Evolutionary conservation across 2,113 vertebrate genomes (phyloP), one percentile per base, ranked within the genome.

Genomic region (Solenodon paradoxus): DNA sequence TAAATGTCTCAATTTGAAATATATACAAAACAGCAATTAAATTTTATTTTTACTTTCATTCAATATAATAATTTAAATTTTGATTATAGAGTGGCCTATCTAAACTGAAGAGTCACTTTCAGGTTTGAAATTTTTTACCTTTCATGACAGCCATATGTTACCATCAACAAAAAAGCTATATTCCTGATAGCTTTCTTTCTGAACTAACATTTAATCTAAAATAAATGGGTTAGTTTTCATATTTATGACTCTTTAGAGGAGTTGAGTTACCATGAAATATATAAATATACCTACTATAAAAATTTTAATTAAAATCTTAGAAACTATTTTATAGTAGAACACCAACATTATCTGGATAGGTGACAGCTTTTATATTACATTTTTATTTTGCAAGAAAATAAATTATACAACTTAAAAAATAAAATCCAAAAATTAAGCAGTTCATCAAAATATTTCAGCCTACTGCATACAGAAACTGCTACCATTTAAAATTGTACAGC

Each of bases 331-430:
- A 92, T 35, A 45, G 40, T 86, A 96, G 90, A 97, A 98, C 83
- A 98, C 32, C 89, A 97, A 97, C 94, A 97, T 97, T 95, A 87
- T 95, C 97, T 97, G 96, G 28, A 93, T 98, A 95, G 89, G 91
- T 95, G 53, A 96, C 89, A 96, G 96, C 96, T 98, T 98, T 99
- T 98, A 99, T 98, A 98, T 98, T 98, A 99, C 98, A 98, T 98
- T 98, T 99, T 99, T 99, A 99, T 99, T 99, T 99, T 98, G 98
- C 99, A 99, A 99, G 98, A 99, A 99, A 99, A 99, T 99, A 99
- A 99, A 99, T 99, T 98, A 99, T 99, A 99, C 98, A 99, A 99
- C 98, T 99, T 99, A 98, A 98, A 99, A 99, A 99, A 99, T 98
- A 98, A 98, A 98, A 98, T 98, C 97, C 97, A 98, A 98, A 98